Base-by-base conservation (phyloP, 2,113 vertebrate species). In the Chunga burmeisteri region DNA sequence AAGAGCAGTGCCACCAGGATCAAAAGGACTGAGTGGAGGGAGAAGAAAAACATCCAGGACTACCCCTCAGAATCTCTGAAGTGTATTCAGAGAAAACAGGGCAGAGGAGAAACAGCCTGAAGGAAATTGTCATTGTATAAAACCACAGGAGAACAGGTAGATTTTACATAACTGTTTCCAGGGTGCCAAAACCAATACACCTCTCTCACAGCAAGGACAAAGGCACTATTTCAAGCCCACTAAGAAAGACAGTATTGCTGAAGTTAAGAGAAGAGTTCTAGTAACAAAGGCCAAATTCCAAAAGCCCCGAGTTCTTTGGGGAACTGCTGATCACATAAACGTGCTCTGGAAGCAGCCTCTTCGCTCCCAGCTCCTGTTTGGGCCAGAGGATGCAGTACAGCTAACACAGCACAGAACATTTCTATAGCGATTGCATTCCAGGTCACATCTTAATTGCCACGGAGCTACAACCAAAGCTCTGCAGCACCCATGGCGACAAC, bases 361-460 rank as follows among this genome's bases (percentile, higher is more conserved):
- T 80, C 46, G 0, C 70, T 49, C 12, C 1, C 65, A 81, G 85
- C 81, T 82, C 92, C 44, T 14, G n/a, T 49, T 74, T 47, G 65
- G 81, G 25, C 8, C 66, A 32, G 36, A 23, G 77, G 94, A 80
- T 70, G 81, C 81, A 86, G 88, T 9, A 26, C 11, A 47, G 73
- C 55, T 53, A 59, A 30, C 56, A 26, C 16, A 70, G 75, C 6
- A 2, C 68, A 52, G 52, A 42, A 58, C 61, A 46, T 34, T 96
- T 65, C 91, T 62, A 36, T 10, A 81, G 68, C 55, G 3, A 86
- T 58, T 74, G 21, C 86, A 88, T 93, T 84, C 93, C 95, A 95
- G 92, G 87, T 93, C 93, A 85, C 71, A 88, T 94, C 81, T 72
- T 50, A 92, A 93, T 92, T 77, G 95, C 89, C 90, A 94, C 80